Conservation (phyloP, 2,888 invertebrate genomes). For the Achlya flavicornis region DNA sequence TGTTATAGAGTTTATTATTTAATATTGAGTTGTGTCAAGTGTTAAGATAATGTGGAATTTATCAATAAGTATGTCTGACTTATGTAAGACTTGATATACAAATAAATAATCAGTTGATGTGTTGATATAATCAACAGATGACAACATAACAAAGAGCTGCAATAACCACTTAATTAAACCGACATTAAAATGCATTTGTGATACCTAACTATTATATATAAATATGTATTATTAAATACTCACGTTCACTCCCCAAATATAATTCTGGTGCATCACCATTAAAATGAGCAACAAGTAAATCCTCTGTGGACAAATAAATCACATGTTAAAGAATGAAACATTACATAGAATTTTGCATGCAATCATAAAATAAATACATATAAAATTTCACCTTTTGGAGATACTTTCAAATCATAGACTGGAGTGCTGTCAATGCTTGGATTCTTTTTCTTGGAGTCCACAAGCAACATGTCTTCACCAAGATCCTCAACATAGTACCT, state of each 20-base stretch:
- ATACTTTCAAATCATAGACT: conserved; percentile 48
- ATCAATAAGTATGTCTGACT: neutral
- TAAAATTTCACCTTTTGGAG: conserved; percentile 61
- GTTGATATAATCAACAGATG: conserved; percentile 6
- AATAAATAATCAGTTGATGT: conserved; percentile 6
- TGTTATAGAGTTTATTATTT: conserved; percentile 9
- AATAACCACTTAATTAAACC: neutral
- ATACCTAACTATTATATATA: neutral
- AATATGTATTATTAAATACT: conserved; percentile 40
- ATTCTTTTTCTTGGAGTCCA: conserved; percentile 71
- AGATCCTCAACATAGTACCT: conserved; percentile 70
- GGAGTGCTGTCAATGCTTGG: conserved; percentile 49
- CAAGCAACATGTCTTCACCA: conserved; percentile 70
- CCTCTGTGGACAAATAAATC: conserved; percentile 34
- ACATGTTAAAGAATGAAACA: neutral
- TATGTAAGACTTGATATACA: conserved; percentile 10
- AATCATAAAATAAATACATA: neutral
- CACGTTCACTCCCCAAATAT: conserved; percentile 62
- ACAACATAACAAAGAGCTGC: neutral
- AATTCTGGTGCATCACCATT: conserved; percentile 65
- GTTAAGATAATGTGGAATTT: conserved; percentile 1
- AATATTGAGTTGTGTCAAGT: neutral
- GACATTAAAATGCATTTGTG: conserved; percentile 2
- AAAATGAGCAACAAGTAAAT: conserved; percentile 68
- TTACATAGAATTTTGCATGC: neutral